A percentile compares a stretch with the other conserved stretches of the same genome.
Evolutionary conservation across 2,113 vertebrate species (phyloP).

Genomic region (Myodes glareolus): DNA sequence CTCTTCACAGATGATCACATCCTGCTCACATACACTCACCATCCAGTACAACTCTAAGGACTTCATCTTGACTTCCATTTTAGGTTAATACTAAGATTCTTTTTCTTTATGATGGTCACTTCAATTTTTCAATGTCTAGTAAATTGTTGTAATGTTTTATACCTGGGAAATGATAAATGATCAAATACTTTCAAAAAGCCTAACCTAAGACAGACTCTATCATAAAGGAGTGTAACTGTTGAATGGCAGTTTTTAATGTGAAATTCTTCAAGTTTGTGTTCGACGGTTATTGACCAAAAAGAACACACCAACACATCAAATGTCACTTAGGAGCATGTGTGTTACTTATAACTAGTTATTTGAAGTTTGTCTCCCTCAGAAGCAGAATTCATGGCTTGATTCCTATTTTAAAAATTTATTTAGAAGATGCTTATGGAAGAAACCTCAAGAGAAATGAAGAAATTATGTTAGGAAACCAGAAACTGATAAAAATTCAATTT

Average conservation of each 20-base stretch:
- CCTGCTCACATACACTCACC: neutral
- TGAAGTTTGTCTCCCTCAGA: conserved; percentile 5
- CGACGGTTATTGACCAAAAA: conserved; percentile 11
- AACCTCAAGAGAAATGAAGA: neutral
- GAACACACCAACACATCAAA: neutral
- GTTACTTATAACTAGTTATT: conserved; percentile 24
- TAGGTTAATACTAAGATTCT: neutral
- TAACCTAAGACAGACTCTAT: neutral
- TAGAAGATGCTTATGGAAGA: neutral
- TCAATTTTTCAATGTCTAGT: conserved; percentile 35
- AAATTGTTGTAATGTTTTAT: conserved; percentile 38
- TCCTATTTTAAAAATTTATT: conserved; percentile 41
- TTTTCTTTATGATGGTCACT: conserved; percentile 31
- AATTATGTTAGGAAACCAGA: neutral
- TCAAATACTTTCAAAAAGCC: conserved; percentile 46
- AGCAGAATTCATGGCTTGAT: neutral
- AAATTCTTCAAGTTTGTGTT: neutral
- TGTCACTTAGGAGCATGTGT: neutral
- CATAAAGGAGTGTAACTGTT: neutral
- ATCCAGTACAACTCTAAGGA: neutral
- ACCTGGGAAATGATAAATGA: conserved; percentile 5
- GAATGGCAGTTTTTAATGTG: neutral
- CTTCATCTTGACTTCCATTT: conserved; percentile 41
- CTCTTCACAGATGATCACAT: neutral
- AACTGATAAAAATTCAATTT: conserved; percentile 4